Conservation (phyloP, 1,140 invertebrate species). For the Drosophila mojavensis region DNA sequence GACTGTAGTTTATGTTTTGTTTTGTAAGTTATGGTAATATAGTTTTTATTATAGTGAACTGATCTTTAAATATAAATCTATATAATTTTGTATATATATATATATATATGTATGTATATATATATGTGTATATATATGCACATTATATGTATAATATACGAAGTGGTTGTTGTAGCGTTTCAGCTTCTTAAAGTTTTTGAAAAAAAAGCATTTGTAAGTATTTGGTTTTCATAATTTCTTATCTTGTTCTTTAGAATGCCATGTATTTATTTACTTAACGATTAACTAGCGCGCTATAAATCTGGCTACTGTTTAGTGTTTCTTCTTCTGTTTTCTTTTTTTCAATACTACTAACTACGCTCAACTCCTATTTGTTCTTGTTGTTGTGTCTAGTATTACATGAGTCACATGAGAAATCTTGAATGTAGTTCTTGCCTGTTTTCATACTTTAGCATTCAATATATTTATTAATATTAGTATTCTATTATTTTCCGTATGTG, state of each 20-base stretch:
- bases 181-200: constrained; percentile 49
- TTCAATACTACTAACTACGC: constrained; percentile 67
- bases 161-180: constrained; percentile 53
- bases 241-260: constrained; percentile 16
- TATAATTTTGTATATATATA: constrained; percentile 58
- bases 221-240: constrained; percentile 27
- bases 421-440: constrained; percentile 9
- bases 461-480: constrained; percentile 21
- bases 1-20: constrained; percentile 50
- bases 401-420: constrained; percentile 76
- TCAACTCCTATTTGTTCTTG: constrained; percentile 63
- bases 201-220: constrained; percentile 56
- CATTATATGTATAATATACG: constrained; percentile 67
- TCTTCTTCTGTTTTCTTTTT: background rate
- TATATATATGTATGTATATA: constrained; percentile 59
- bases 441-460: constrained; percentile 18
- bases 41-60: constrained; percentile 82
- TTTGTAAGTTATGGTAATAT: constrained; percentile 78
- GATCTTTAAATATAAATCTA: constrained; percentile 76
- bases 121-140: constrained; percentile 64
- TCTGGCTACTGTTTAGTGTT: constrained; percentile 57
- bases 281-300: constrained; percentile 41
- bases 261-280: constrained; percentile 38
- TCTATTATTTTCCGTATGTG: constrained; percentile 45
- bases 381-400: constrained; percentile 38